Percentiles rank a stretch among this genome's conserved stretches.
These are phyloP conservation scores for Halcyon malimbica DNA, from an alignment of 2,113 vertebrate genomes.

Conservation along the genomic window DNA sequence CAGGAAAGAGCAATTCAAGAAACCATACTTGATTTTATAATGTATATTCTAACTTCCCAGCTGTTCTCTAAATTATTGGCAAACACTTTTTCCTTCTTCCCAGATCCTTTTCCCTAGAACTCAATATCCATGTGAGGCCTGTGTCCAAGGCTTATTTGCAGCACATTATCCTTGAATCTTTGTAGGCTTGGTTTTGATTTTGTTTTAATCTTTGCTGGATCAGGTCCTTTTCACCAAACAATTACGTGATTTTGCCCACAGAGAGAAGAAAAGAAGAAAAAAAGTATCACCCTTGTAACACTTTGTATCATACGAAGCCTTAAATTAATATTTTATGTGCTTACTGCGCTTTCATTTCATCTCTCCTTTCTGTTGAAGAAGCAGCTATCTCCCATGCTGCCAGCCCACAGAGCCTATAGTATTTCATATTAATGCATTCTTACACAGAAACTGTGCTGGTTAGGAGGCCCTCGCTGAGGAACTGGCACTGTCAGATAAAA, in stretches of 20 bases:
- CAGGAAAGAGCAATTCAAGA: not conserved
- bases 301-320: not conserved
- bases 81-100: not conserved
- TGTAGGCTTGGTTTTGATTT: not conserved
- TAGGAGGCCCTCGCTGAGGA: not conserved
- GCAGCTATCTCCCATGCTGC: not conserved
- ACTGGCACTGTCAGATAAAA: constrained; percentile 19
- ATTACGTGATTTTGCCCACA: not conserved
- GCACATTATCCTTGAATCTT: not conserved
- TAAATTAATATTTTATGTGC: constrained; percentile 45
- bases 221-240: not conserved
- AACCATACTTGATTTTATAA: not conserved
- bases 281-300: not conserved
- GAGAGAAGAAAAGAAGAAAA: not conserved
- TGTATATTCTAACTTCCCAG: not conserved
- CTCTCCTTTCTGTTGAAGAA: not conserved
- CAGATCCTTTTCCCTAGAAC: not conserved
- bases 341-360: constrained; percentile 7
- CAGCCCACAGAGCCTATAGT: not conserved
- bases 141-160: not conserved
- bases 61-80: not conserved
- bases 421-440: constrained; percentile 38
- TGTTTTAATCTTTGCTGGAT: not conserved
- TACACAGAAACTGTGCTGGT: not conserved
- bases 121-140: not conserved